These are phyloP conservation scores for Pagetopsis macropterus DNA, from an alignment of 2,797 vertebrate genomes.

Conservation along the genomic window DNA sequence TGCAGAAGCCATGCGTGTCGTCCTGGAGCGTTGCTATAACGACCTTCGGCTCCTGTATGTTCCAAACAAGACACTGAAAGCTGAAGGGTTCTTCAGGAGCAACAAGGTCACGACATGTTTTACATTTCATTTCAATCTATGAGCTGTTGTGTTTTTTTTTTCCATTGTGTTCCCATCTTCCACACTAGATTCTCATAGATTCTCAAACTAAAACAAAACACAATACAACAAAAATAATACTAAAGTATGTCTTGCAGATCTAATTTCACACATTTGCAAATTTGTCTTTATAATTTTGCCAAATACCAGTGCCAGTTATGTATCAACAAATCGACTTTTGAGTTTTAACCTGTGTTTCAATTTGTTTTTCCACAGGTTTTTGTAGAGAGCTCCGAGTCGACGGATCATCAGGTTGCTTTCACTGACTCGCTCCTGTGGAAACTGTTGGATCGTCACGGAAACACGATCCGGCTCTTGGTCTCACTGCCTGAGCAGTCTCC, in stretches of 20 bases:
- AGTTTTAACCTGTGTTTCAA: background rate
- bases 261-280: too few species aligned
- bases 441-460: conserved; percentile 96
- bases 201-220: too few species aligned
- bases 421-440: conserved; percentile 96
- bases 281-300: too few species aligned
- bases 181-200: too few species aligned
- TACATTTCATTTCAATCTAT: background rate
- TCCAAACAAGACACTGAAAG: conserved; percentile 96
- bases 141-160: background rate
- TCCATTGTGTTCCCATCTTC: too few species aligned
- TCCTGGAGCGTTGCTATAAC: conserved; percentile 98
- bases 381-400: conserved; percentile 93
- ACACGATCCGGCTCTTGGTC: conserved; percentile 95
- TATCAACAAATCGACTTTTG: background rate
- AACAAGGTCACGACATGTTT: conserved; percentile 89
- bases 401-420: conserved; percentile 90
- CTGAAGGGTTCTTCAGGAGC: conserved; percentile 98
- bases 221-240: too few species aligned
- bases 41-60: conserved; percentile 94
- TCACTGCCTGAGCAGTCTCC: conserved; percentile 94
- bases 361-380: conserved; percentile 86
- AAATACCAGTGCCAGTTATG: too few species aligned
- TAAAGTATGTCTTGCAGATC: too few species aligned
- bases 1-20: conserved; percentile 93